Percentiles rank a stretch among this genome's conserved stretches.
These are phyloP conservation scores for Aspidapion aeneum DNA, from an alignment of 2,888 invertebrate species.

Conservation along the genomic window DNA sequence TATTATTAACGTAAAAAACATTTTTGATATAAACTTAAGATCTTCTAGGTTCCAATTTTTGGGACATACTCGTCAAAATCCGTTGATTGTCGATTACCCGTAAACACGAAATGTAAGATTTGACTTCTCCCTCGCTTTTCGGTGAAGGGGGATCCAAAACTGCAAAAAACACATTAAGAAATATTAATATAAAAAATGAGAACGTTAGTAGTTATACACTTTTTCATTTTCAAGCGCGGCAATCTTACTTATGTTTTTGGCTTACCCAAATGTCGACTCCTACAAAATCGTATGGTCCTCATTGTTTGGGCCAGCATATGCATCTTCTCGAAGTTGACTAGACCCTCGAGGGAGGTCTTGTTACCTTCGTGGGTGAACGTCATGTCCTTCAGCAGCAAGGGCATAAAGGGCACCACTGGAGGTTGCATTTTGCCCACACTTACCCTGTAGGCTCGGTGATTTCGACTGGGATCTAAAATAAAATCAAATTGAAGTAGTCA, in stretches of 20 bases:
- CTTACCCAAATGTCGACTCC: slow-evolving; percentile 66
- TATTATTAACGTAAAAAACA: too few species aligned
- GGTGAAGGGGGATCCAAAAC: slow-evolving; percentile 68
- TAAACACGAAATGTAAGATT: slow-evolving; percentile 67
- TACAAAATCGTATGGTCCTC: slow-evolving; percentile 70
- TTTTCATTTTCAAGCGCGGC: too few species aligned
- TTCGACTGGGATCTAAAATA: slow-evolving; percentile 69
- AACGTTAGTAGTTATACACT: too few species aligned
- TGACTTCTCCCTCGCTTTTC: slow-evolving; percentile 66
- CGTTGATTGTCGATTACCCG: slow-evolving; percentile 78
- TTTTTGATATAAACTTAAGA: slow-evolving; percentile 39
- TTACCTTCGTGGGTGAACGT: slow-evolving; percentile 86
- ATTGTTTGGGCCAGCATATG: slow-evolving; percentile 84
- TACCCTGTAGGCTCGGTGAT: slow-evolving; percentile 66
- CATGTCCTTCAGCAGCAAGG: slow-evolving; percentile 73
- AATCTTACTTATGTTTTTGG: too few species aligned
- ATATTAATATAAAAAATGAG: too few species aligned
- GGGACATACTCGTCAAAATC: slow-evolving; percentile 71
- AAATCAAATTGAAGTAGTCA: slow-evolving; percentile 12
- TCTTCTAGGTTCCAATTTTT: slow-evolving; percentile 67
- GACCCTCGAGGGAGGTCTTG: slow-evolving; percentile 72
- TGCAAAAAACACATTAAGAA: slow-evolving; percentile 41
- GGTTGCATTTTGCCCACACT: slow-evolving; percentile 72
- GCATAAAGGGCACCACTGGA: slow-evolving; percentile 81
- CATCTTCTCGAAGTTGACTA: slow-evolving; percentile 89